Conservation (phyloP, 1,140 invertebrate species). For the Pectinophora gossypiella region DNA sequence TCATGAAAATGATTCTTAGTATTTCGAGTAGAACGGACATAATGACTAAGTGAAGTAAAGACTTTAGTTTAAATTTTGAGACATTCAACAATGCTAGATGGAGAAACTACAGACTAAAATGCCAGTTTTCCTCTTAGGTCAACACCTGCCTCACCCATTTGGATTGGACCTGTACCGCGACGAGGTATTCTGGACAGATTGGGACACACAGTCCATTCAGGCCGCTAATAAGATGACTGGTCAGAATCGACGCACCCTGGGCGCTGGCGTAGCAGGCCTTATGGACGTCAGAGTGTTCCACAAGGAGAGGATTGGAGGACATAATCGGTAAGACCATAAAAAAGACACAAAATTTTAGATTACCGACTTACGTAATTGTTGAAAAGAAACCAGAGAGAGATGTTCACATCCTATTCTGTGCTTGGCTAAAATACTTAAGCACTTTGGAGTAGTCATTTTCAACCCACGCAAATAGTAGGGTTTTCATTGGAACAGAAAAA, state of each 20-base stretch:
- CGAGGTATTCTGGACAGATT: constrained; percentile 93
- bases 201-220: constrained; percentile 85
- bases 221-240: constrained; percentile 86
- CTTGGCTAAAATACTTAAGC: neutral
- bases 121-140: constrained; percentile 46
- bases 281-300: constrained; percentile 94
- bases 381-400: too few species aligned
- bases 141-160: constrained; percentile 87
- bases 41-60: too few species aligned
- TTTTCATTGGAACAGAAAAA: too few species aligned
- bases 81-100: too few species aligned
- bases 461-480: neutral
- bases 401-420: too few species aligned
- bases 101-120: too few species aligned
- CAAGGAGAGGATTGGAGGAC: constrained; percentile 75
- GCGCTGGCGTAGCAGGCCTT: constrained; percentile 82
- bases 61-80: too few species aligned
- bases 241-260: constrained; percentile 78
- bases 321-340: constrained; percentile 53
- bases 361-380: too few species aligned
- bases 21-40: too few species aligned
- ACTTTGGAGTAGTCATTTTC: neutral
- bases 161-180: constrained; percentile 90
- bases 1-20: too few species aligned
- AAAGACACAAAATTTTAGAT: neutral